Base-by-base conservation (phyloP, 2,888 invertebrate species). In the Catocala nupta region DNA sequence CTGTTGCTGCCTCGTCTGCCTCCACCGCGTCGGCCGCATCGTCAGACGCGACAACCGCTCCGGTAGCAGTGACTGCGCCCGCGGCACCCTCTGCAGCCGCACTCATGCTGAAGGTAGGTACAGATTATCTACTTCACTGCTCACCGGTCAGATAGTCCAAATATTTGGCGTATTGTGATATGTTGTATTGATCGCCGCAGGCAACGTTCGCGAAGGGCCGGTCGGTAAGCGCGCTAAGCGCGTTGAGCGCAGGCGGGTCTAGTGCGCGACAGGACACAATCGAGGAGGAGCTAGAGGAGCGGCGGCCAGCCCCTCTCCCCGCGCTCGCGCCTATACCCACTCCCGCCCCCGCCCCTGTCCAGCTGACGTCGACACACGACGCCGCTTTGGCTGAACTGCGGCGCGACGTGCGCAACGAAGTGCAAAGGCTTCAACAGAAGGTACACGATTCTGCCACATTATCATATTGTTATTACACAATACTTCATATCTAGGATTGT, bases 381-480 rank as follows among this genome's bases (percentile, higher is more conserved):
- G 94, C 95, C 56, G 95, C 95, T 67, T 94, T 94, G 77, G 95
- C 93, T 79, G 95, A 90, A 82, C 87, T 86, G 74, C 88, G 90
- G 49, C 86, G 85, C 44, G 93, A 92, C 73, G 92, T 93, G 8
- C 85, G 92, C 44, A 89, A 78, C 53, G 93, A 93, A 63, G 93
- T 93, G 70, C 92, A 93, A 71, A 71, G 93, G 44, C 75, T 95
- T 73, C 90, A 93, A 68, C 92, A 89, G 44, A 93, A 93, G 89
- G 93, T 86, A 43, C 25, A 25, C 25, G 25, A 25, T 25, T 25
- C 25, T 25, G 25, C 3, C 25, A 25, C 25, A 25, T 25, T 25
- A 25, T 25, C 25, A 25, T 3, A 25, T 25, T 25, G 25, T 25
- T 25, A 25, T 25, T 25, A 25, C 25, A 25, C 25, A 25, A 25